A percentile compares a stretch with the other conserved stretches of the same genome.
phyloP scores from a whole-genome alignment of 2,888 invertebrate genomes.

The Anthophora plumipes region DNA sequence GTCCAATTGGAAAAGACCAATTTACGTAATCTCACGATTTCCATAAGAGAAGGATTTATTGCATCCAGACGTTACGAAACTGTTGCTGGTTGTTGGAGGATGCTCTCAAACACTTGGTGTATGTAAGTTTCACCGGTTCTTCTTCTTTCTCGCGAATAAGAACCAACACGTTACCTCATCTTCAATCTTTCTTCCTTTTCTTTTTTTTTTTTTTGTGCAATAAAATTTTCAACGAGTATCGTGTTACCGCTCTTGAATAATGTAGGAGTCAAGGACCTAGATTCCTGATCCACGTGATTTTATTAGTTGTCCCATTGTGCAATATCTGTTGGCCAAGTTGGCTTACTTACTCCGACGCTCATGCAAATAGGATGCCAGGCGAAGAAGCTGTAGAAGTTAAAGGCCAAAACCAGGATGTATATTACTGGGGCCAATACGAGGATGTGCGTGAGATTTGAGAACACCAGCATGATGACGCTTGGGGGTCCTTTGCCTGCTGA shows the following conservation, averaged over 20 bases:
- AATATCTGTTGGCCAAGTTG: constrained; percentile 7
- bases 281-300: constrained; percentile 23
- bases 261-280: constrained; percentile 22
- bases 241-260: not conserved
- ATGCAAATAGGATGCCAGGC: constrained; percentile 82
- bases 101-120: not conserved
- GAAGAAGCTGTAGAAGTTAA: constrained; percentile 73
- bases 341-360: constrained; percentile 79
- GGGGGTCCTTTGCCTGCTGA: constrained; percentile 70
- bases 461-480: constrained; percentile 68
- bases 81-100: not conserved
- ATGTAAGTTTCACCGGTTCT: not conserved
- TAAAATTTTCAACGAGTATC: not conserved
- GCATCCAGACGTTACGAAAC: constrained; percentile 26
- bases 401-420: constrained; percentile 77
- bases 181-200: too few relatives aligned
- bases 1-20: not conserved
- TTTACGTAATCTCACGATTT: constrained; percentile 17
- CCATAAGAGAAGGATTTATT: constrained; percentile 13
- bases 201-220: constrained; percentile 2
- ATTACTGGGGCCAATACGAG: constrained; percentile 78
- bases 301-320: not conserved
- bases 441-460: constrained; percentile 76
- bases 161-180: constrained; percentile 6
- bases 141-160: not conserved